These are phyloP conservation scores for Teleopsis dalmanni DNA, from an alignment of 1,140 invertebrate genomes.

Conservation along the genomic window DNA sequence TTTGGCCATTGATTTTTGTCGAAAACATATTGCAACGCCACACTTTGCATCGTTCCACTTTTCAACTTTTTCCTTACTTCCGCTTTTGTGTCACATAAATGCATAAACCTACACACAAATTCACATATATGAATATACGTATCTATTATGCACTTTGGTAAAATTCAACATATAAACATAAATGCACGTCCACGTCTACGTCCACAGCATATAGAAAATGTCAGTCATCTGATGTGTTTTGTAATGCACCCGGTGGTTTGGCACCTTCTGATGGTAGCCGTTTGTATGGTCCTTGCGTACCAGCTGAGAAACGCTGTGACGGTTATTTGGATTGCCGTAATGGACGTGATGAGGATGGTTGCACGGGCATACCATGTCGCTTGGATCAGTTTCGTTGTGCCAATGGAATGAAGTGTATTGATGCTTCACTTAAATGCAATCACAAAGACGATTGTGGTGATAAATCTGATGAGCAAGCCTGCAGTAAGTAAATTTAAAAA, in stretches of 20 bases:
- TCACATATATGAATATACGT: not conserved
- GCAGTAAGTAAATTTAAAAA: conserved; percentile 76
- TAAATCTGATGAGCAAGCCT: conserved; percentile 79
- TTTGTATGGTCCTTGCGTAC: conserved; percentile 66
- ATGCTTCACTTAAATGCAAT: conserved; percentile 73
- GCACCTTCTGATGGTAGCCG: conserved; percentile 45
- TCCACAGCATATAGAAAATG: conserved; percentile 76
- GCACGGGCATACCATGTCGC: conserved; percentile 63
- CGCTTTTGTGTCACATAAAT: not conserved
- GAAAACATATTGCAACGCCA: not conserved
- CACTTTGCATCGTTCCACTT: conserved; percentile 3
- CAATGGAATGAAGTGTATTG: conserved; percentile 75
- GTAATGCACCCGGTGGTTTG: conserved; percentile 50
- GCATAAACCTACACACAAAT: not conserved
- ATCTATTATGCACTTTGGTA: not conserved
- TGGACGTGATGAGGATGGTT: conserved; percentile 75
- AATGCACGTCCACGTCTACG: not conserved
- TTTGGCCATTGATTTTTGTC: conserved; percentile 4
- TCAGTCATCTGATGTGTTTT: conserved; percentile 73
- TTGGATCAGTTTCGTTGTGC: conserved; percentile 86
- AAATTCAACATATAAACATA: not conserved
- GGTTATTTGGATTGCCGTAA: conserved; percentile 83
- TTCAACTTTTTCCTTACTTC: conserved; percentile 3
- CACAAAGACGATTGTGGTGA: conserved; percentile 84
- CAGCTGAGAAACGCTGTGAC: conserved; percentile 80